Conservation (phyloP, 2,113 vertebrate species). For the Mus musculus region GRCm39 chr17:29380001-29380500, state of each 20-base stretch:
- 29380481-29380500: slow-evolving; percentile 95
- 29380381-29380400: slow-evolving; percentile 91
- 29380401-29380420: slow-evolving; percentile 95
- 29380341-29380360: not conserved
- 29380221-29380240: not conserved
- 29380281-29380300: not conserved
- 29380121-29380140: slow-evolving; percentile 98
- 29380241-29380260: accelerated
- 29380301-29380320: not conserved
- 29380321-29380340: not conserved
- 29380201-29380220: not conserved
- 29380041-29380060: not conserved
- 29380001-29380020: not conserved
- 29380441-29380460: slow-evolving; percentile 96
- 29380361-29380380: not conserved
- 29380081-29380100: slow-evolving; percentile 98
- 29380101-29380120: slow-evolving; percentile 98
- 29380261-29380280: not conserved
- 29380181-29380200: slow-evolving; percentile 87
- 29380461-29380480: slow-evolving; percentile 96
- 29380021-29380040: not conserved
- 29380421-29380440: slow-evolving; percentile 97
- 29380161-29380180: slow-evolving; percentile 93
- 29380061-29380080: slow-evolving; percentile 66
- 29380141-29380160: slow-evolving; percentile 96